phyloP scores from a whole-genome alignment of 2,113 vertebrate genomes.

The Corythornis vintsioides region DNA sequence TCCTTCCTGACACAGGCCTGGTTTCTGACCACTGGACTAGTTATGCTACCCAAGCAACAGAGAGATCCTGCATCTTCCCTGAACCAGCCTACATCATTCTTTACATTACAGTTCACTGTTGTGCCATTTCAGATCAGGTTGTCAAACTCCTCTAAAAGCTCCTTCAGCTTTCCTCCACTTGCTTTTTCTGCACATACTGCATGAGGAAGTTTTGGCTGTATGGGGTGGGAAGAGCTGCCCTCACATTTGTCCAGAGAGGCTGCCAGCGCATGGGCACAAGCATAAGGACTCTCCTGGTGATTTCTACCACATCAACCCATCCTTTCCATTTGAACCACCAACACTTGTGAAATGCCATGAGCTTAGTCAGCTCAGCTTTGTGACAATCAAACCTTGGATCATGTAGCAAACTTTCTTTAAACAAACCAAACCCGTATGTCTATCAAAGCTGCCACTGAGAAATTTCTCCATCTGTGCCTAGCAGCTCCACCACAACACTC shows the following conservation, averaged over 20 bases:
- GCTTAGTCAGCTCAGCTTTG: neutral
- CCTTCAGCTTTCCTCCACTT: neutral
- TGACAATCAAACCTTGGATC: neutral
- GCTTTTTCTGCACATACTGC: neutral
- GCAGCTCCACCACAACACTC: neutral
- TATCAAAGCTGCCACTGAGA: neutral
- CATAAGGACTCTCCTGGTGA: neutral
- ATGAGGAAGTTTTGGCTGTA: neutral
- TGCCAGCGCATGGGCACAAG: neutral
- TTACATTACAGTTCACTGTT: rapidly evolving
- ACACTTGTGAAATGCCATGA: neutral
- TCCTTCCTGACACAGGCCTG: neutral
- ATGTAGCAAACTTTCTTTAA: neutral
- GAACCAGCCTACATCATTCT: neutral
- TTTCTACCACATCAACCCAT: neutral
- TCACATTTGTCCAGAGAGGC: neutral
- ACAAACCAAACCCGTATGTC: neutral
- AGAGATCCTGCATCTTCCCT: neutral
- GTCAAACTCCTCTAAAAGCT: neutral
- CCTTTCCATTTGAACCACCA: neutral
- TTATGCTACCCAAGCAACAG: neutral
- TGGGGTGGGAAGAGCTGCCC: neutral
- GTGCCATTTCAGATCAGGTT: neutral
- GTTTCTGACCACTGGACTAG: neutral
- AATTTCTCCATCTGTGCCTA: neutral